Evolutionary conservation across 2,888 invertebrate genomes (phyloP).

Genomic region (Auanema sp.): DNA sequence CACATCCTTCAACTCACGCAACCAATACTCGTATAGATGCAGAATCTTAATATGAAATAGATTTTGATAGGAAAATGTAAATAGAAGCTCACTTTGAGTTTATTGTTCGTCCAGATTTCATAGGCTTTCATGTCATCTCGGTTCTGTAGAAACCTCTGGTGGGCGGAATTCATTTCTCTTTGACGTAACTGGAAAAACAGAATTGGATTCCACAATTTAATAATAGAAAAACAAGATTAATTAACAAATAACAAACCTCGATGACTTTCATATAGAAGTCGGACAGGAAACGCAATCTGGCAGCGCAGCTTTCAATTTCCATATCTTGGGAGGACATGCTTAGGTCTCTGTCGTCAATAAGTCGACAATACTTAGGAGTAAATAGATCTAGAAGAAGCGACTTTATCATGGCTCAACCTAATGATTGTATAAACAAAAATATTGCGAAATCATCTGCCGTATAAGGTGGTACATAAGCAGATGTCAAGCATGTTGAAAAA

Average conservation of each 20-base stretch:
- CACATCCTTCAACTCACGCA: constrained; percentile 4
- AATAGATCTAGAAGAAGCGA: too few relatives aligned
- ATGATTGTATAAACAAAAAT: too few relatives aligned
- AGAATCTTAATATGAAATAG: neutral
- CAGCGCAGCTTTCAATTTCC: neutral
- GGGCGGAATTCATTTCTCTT: constrained; percentile 1
- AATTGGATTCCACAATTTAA: too few relatives aligned
- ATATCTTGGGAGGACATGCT: too few relatives aligned
- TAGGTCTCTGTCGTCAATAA: too few relatives aligned
- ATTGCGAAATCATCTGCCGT: too few relatives aligned
- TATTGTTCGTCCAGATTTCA: neutral
- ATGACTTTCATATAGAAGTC: constrained; percentile 3
- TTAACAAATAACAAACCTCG: neutral
- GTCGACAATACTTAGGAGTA: too few relatives aligned
- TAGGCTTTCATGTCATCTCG: constrained; percentile 1
- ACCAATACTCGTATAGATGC: neutral
- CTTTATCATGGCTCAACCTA: too few relatives aligned
- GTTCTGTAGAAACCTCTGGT: neutral
- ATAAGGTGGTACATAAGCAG: too few relatives aligned
- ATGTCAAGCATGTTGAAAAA: too few relatives aligned
- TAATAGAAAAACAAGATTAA: too few relatives aligned
- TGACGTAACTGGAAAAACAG: neutral
- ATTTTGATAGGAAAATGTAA: too few relatives aligned
- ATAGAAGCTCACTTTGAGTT: neutral
- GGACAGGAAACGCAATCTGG: neutral